Percentiles rank a stretch among this genome's conserved stretches.
Conservation (phyloP, 2,113 vertebrate genomes). For the Crypturellus undulatus region DNA sequence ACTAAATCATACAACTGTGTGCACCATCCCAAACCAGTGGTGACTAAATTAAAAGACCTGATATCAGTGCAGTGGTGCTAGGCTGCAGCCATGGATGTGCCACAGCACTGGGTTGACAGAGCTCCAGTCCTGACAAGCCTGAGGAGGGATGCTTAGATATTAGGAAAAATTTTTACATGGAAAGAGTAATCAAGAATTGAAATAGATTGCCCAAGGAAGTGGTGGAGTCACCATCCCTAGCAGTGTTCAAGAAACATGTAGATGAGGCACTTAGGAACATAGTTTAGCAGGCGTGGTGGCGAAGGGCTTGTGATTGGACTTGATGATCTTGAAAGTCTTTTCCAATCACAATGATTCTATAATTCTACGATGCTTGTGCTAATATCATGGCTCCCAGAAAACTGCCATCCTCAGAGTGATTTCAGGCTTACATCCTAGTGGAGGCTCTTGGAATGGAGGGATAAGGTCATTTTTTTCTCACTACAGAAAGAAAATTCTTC, state of each 20-base stretch:
- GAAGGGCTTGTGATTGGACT: too few species aligned
- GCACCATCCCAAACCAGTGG: background rate
- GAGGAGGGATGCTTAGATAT: background rate
- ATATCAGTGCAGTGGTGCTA: background rate
- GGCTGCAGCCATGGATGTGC: background rate
- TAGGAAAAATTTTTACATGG: too few species aligned
- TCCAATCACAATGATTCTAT: too few species aligned
- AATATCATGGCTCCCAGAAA: background rate
- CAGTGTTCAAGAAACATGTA: too few species aligned
- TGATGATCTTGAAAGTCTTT: too few species aligned
- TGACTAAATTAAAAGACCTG: background rate
- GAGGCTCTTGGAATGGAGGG: fast-evolving
- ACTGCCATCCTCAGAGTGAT: background rate
- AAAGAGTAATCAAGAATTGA: too few species aligned
- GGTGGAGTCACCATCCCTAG: too few species aligned
- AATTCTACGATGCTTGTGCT: fast-evolving
- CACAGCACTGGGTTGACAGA: background rate
- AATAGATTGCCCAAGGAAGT: too few species aligned
- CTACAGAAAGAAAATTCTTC: background rate
- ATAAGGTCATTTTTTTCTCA: background rate
- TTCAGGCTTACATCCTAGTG: fast-evolving
- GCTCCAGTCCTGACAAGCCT: fast-evolving
- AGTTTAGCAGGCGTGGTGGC: too few species aligned
- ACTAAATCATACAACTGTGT: fast-evolving
- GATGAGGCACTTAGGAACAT: too few species aligned